Evolutionary conservation across 1,140 invertebrate species (phyloP).

Genomic region (Drosophila ironensis): DNA sequence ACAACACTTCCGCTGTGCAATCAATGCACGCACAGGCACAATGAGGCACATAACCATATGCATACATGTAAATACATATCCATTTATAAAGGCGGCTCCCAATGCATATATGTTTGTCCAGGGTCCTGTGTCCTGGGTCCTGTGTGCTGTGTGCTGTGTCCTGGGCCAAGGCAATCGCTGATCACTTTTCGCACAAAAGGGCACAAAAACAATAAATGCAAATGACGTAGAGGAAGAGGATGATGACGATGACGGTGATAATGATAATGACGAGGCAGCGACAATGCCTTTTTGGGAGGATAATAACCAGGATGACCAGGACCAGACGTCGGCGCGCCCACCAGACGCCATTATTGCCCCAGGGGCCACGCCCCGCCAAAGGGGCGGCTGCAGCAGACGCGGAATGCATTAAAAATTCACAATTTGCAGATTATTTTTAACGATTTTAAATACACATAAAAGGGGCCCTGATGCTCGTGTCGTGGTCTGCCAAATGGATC

Average conservation of each 20-base stretch:
- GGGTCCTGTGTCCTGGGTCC: conserved; percentile 7
- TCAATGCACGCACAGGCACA: conserved; percentile 73
- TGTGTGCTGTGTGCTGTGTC: conserved; percentile 10
- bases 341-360: conserved; percentile 61
- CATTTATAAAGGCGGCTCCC: conserved; percentile 7
- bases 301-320: conserved; percentile 37
- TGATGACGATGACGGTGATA: conserved; percentile 29
- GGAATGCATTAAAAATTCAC: conserved; percentile 77
- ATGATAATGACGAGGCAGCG: conserved; percentile 15
- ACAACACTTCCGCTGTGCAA: conserved; percentile 77
- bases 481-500: conserved; percentile 60
- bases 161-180: conserved; percentile 68
- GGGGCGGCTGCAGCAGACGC: conserved; percentile 46
- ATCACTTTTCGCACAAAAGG: conserved; percentile 75
- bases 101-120: conserved; percentile 5
- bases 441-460: conserved; percentile 78
- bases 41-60: conserved; percentile 59
- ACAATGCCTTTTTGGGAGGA: conserved; percentile 15
- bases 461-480: conserved; percentile 35
- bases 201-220: conserved; percentile 79
- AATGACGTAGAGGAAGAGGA: conserved; percentile 62
- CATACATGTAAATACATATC: conserved; percentile 23
- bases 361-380: conserved; percentile 31
- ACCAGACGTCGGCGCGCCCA: conserved; percentile 49
- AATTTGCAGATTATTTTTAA: conserved; percentile 80